Percentiles rank a stretch among this genome's conserved stretches.
Conservation (phyloP, 2,888 invertebrate genomes). For the Parascotia fuliginaria region DNA sequence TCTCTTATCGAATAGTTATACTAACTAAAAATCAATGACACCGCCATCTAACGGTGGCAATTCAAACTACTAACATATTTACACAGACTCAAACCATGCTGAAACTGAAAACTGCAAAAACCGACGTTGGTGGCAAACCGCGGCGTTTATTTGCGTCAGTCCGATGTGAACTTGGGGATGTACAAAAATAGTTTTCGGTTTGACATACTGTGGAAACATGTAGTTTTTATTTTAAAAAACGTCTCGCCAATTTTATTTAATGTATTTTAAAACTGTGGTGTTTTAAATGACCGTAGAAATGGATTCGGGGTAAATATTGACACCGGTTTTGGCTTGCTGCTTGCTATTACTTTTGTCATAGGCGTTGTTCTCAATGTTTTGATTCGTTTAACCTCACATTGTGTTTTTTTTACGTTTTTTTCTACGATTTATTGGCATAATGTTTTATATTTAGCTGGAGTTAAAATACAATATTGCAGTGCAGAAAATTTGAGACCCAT, state of each 20-base stretch:
- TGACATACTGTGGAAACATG: constrained; percentile 83
- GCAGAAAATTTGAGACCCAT: neutral
- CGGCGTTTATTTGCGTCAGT: constrained; percentile 59
- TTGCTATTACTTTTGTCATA: constrained; percentile 46
- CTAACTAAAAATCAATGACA: constrained; percentile 6
- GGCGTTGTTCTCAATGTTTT: constrained; percentile 65
- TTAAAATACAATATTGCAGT: constrained; percentile 13
- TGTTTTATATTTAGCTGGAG: constrained; percentile 32
- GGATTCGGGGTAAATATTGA: constrained; percentile 79
- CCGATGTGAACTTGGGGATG: constrained; percentile 79
- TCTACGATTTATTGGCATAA: constrained; percentile 34
- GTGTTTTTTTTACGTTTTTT: constrained; percentile 49
- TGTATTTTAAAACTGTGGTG: constrained; percentile 56
- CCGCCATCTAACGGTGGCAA: constrained; percentile 58
- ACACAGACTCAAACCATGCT: constrained; percentile 14
- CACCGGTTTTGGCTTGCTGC: constrained; percentile 46
- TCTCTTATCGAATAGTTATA: constrained; percentile 43
- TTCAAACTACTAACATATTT: constrained; percentile 6
- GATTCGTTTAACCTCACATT: constrained; percentile 71
- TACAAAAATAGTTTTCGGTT: constrained; percentile 80
- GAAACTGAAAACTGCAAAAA: constrained; percentile 35
- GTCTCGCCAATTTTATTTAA: constrained; percentile 68
- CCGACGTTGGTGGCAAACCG: constrained; percentile 41
- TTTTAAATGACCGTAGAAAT: constrained; percentile 70
- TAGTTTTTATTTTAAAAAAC: constrained; percentile 81